Percentiles rank a stretch among this genome's conserved stretches.
phyloP scores from a whole-genome alignment of 2,888 invertebrate genomes.

The Caenorhabditis parvicauda region DNA sequence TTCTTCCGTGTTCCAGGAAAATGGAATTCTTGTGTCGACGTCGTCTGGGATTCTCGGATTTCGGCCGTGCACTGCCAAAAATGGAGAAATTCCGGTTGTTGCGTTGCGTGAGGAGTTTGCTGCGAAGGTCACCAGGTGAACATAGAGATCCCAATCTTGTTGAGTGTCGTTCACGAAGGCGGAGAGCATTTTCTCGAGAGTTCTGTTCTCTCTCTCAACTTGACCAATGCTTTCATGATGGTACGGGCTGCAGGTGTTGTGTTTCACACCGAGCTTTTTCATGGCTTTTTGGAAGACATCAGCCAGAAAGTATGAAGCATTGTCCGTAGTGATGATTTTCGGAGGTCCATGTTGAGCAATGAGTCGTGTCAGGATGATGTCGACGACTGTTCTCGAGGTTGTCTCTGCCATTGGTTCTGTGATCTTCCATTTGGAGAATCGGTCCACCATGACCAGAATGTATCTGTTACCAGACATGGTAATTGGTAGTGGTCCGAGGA shows the following conservation, averaged over 20 bases:
- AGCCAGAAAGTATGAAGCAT: conserved; percentile 12
- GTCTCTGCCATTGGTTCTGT: conserved; percentile 6
- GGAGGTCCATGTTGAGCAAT: conserved; percentile 10
- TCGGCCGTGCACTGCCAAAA: not conserved
- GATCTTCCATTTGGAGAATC: conserved; percentile 15
- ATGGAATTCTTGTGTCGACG: no score
- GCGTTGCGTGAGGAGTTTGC: conserved; percentile 2
- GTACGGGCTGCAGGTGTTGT: conserved; percentile 3
- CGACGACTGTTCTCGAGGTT: not conserved
- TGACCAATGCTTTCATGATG: conserved; percentile 7
- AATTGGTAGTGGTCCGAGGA: conserved; percentile 13
- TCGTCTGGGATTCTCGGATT: not conserved
- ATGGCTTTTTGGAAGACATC: conserved; percentile 1
- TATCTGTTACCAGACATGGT: conserved; percentile 14
- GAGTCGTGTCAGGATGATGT: conserved; percentile 3
- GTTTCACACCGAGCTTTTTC: not conserved
- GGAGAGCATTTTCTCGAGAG: conserved; percentile 6
- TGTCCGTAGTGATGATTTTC: conserved; percentile 10
- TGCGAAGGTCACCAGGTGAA: conserved; percentile 3
- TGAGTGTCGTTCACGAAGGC: conserved; percentile 1
- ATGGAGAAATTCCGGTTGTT: conserved; percentile 1
- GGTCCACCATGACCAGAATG: conserved; percentile 7
- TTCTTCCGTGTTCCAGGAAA: no score
- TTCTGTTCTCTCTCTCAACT: conserved; percentile 8
- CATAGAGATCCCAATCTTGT: conserved; percentile 7